phyloP scores from a whole-genome alignment of 2,113 vertebrate genomes.

The Dromas ardeola region DNA sequence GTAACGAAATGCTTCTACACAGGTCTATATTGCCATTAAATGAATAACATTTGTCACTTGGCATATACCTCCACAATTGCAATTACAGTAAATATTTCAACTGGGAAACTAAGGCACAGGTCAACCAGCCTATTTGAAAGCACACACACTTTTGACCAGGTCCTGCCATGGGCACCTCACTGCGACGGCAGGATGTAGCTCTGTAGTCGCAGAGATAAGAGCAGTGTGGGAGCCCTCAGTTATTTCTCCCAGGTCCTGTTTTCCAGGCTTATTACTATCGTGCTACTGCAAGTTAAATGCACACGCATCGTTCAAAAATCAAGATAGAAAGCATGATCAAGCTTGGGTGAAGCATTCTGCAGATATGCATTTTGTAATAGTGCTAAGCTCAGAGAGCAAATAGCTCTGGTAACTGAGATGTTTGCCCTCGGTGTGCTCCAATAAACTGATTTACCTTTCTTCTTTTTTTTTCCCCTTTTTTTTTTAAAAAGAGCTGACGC shows the following conservation, averaged over 20 bases:
- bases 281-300: not conserved
- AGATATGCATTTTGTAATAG: slow-evolving; percentile 62
- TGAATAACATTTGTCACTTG: not conserved
- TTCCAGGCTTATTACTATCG: not conserved
- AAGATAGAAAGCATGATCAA: not conserved
- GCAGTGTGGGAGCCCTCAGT: not conserved
- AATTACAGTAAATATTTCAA: not conserved
- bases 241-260: not conserved
- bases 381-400: slow-evolving; percentile 74
- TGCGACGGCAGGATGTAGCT: not conserved
- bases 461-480: slow-evolving; percentile 32
- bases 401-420: slow-evolving; percentile 70
- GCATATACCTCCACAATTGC: not conserved
- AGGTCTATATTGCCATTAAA: not conserved
- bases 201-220: not conserved
- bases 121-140: not conserved
- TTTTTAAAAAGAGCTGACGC: slow-evolving; percentile 74
- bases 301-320: not conserved
- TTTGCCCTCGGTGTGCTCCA: slow-evolving; percentile 70
- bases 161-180: not conserved
- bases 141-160: rapidly evolving
- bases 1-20: not conserved
- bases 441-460: slow-evolving; percentile 67
- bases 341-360: not conserved
- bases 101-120: not conserved